Base-by-base conservation (phyloP, 2,113 vertebrate species). In the Lepus americanus region DNA sequence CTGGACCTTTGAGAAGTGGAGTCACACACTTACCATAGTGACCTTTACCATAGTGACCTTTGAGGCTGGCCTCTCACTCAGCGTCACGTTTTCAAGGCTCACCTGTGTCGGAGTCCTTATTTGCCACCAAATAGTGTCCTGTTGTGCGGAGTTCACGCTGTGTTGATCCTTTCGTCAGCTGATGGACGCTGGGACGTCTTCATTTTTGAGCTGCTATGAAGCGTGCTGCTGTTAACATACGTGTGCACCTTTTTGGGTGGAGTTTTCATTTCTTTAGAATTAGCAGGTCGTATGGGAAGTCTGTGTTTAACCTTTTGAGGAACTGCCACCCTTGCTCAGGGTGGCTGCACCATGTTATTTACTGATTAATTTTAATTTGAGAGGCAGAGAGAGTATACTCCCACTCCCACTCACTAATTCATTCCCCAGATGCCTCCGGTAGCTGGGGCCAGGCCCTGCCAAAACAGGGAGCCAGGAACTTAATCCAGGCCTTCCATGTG, bases 181-280 rank as follows among this genome's bases (percentile, higher is more conserved):
- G 44, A 27, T 31, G 59, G 86, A 29, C 23, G 44, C 69, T 79
- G 77, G 51, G 39, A 14, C 84, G 39, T 83, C 96, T 89, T 55
- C 6, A 76, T 27, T 66, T 73, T 39, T 17, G 84, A 51, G 29
- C 36, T 90, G 0, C 80, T 61, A 51, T 29, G 5, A 64, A 51
- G 39, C 23, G 82, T 76, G 1, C 20, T 96, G n/a, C 29, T 83
- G 1, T 59, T 66, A 61, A 67, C 31, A 70, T 80, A 33, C 25
- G 9, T 27, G 39, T 36, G 20, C 17, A 66, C 63, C 20, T 25
- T 97, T 90, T 73, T 76, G 49, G 81, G 67, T 63, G 20, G 66
- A 23, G 4, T 79, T 94, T 95, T 96, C 33, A 36, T 91, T 81
- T 89, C 64, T 91, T 31, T 31, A 11, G 67, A 73, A 81, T 85